Percentiles rank a stretch among this genome's conserved stretches.
phyloP scores from a whole-genome alignment of 2,797 vertebrate genomes.

The Manis javanica region DNA sequence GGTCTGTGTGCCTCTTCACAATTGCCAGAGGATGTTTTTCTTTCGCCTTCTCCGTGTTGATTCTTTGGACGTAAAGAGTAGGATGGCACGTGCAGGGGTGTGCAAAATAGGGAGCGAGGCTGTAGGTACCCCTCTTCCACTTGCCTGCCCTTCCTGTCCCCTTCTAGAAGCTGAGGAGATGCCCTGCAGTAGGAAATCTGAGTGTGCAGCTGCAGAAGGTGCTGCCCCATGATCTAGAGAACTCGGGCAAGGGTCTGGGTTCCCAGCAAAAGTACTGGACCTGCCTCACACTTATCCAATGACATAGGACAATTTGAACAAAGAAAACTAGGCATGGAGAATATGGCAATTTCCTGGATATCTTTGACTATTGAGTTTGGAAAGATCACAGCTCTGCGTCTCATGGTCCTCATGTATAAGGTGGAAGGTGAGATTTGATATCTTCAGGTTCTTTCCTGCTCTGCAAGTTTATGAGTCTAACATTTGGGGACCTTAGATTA shows the following conservation, averaged over 20 bases:
- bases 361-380: not conserved
- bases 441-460: not conserved
- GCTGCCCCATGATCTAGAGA: not conserved
- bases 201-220: not conserved
- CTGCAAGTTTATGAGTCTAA: not conserved
- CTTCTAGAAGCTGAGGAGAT: not conserved
- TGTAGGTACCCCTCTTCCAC: too few relatives aligned
- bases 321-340: not conserved
- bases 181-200: not conserved
- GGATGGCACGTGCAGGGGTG: not conserved
- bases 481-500: not conserved
- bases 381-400: not conserved
- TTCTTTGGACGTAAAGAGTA: not conserved
- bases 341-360: not conserved
- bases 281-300: not conserved
- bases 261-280: not conserved
- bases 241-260: not conserved
- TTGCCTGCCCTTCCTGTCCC: not conserved
- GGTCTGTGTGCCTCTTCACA: not conserved
- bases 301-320: not conserved
- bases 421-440: not conserved
- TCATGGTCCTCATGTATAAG: not conserved
- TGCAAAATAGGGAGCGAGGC: not conserved
- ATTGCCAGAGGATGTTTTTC: not conserved
- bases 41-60: not conserved